phyloP scores from a whole-genome alignment of 2,113 vertebrate species.

The Xyliphius kryptos region DNA sequence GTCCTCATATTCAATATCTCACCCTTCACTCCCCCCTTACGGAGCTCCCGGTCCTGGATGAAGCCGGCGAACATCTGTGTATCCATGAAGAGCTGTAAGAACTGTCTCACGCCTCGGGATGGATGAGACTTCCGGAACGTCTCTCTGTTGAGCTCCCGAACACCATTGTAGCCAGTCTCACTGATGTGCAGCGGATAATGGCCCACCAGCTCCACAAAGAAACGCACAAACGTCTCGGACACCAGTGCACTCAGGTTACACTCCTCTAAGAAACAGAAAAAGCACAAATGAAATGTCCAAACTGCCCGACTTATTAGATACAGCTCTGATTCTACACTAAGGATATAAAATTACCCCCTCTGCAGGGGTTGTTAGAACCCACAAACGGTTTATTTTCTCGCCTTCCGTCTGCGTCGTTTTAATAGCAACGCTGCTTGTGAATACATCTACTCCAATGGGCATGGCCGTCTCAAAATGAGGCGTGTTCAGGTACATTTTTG shows the following conservation, averaged over 20 bases:
- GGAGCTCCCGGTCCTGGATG: conserved; percentile 90
- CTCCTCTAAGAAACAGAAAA: conserved; percentile 19
- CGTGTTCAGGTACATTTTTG: too few species aligned
- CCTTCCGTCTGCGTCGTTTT: too few species aligned
- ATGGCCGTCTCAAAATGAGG: too few species aligned
- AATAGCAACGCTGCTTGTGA: too few species aligned
- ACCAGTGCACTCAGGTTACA: conserved; percentile 71
- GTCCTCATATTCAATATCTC: conserved; percentile 13
- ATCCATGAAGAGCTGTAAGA: conserved; percentile 95
- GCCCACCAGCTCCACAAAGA: conserved; percentile 91
- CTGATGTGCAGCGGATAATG: conserved; percentile 89
- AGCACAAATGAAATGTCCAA: neutral
- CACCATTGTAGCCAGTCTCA: conserved; percentile 63
- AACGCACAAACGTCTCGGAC: conserved; percentile 87
- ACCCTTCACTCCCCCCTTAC: conserved; percentile 81
- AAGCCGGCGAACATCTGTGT: conserved; percentile 98
- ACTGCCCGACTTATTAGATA: too few species aligned
- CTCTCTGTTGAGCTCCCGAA: conserved; percentile 80
- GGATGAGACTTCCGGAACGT: conserved; percentile 83
- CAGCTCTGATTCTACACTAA: too few species aligned
- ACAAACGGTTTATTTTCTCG: too few species aligned
- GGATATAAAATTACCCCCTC: too few species aligned
- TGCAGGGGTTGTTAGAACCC: too few species aligned
- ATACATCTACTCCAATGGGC: too few species aligned
- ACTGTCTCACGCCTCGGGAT: conserved; percentile 80